Base-by-base conservation (phyloP, 1,140 invertebrate genomes). In the Drosophila erecta region DNA sequence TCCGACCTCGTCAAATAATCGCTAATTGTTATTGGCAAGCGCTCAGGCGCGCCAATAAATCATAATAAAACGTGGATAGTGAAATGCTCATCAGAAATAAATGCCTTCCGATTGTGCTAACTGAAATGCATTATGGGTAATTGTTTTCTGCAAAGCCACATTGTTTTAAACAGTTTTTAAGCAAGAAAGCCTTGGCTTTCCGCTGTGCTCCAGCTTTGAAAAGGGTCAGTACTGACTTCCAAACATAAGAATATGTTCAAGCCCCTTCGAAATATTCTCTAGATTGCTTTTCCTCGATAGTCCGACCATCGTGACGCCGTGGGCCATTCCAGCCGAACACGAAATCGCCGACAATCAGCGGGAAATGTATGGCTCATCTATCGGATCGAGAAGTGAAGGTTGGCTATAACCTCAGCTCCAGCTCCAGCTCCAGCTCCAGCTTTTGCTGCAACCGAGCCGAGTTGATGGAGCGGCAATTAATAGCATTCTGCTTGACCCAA, bases 401-500 rank as follows among this genome's bases (percentile, higher is more conserved):
- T 64, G 61, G 35, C 51, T 3, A 7, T 7, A 7, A 2, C 5
- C 17, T 41, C 6, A n/a, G 4, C n/a, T 41, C 15, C 6, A 6
- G 7, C 6, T 8, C 2, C 8, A 15, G 11, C 7, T 35, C 6
- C 2, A 11, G 33, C 27, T 6, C 7, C 40, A 41, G 3, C 40
- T 15, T n/a, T 3, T 10, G 30, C 7, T 35, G 37, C 53, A 37
- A 30, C 65, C 35, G n/a, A n/a, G 8, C 44, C 40, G 65, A 15
- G 54, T 54, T 61, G 58, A 24, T 67, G 47, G 77, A 10, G 12
- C 44, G 58, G 54, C 66, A 81, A 81, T 81, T 81, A 81, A 81
- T 81, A 77, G 41, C 72, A 61, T 67, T 57, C 62, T 56, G 61
- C 49, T 55, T 80, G 77, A 80, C 59, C 78, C 65, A 47, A 14